Evolutionary conservation across 2,888 invertebrate genomes (phyloP), one percentile per base, ranked within the genome.

Genomic region (Aphidoletes aphidimyza): DNA sequence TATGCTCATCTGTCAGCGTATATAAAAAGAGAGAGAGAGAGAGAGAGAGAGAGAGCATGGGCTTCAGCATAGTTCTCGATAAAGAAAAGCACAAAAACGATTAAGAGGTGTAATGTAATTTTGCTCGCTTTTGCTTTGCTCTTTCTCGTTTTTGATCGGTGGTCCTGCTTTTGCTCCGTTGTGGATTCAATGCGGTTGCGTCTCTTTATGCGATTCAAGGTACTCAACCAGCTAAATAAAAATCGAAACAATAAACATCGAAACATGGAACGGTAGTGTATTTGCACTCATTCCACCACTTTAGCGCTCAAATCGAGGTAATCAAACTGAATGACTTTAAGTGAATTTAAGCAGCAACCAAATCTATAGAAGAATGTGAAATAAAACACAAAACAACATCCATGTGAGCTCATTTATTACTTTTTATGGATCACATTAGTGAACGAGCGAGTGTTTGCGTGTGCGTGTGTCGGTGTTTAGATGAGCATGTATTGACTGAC

Each of bases 71-170:
- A 26, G 47, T 47, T 47, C 42, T 9, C 5, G 30, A 69, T 30
- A 30, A 69, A 69, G 69, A 69, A 69, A 30, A 69, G 69, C 69
- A 69, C 69, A 69, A 69, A 54, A 69, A 69, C 69, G 69, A 69
- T 69, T 69, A 69, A 69, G 69, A 69, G 69, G 69, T 69, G 69
- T 69, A 69, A 69, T 69, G 69, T 69, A 69, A 69, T 69, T 69
- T 69, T 69, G 30, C 69, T 34, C 69, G 69, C 30, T 69, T 69
- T 69, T 14, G 26, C 69, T 30, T 47, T 19, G 6, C 47, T 47
- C 22, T n/a, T 22, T 22, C 14, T 54, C 54, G 3, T 14, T 39
- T 39, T 39, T 8, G 5, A 8, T 39, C 39, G 11, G 5, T 39
- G 5, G 6, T 39, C 11, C 11, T 5, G 39, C 11, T 11, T 11